These are phyloP conservation scores for Leucozona laternaria DNA, from an alignment of 2,888 invertebrate species.

Conservation along the genomic window DNA sequence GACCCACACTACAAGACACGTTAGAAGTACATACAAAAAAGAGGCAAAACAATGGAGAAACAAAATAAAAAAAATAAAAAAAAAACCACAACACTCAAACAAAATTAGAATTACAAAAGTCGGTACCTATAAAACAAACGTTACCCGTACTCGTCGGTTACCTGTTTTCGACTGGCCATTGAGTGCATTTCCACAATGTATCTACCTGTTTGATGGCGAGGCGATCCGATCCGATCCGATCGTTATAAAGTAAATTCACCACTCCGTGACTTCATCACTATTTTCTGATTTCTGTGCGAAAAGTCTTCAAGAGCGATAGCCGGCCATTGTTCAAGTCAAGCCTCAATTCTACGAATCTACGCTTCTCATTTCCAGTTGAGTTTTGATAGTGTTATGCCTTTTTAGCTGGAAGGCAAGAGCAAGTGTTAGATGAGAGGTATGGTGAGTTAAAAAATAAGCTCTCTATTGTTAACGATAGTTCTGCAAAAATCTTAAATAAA, in stretches of 20 bases:
- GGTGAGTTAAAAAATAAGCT: conserved; percentile 59
- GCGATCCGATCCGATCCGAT: conserved; percentile 20
- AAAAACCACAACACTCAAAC: conserved; percentile 25
- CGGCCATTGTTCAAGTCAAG: background rate
- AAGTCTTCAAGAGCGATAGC: conserved; percentile 48
- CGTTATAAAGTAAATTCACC: conserved; percentile 64
- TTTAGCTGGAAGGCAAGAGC: conserved; percentile 34
- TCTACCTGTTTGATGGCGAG: conserved; percentile 67
- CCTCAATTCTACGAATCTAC: background rate
- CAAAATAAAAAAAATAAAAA: conserved; percentile 2
- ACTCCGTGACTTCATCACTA: conserved; percentile 74
- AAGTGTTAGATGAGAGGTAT: conserved; percentile 29
- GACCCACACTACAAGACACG: conserved; percentile 47
- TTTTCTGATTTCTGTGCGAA: conserved; percentile 71
- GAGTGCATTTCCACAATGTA: conserved; percentile 64
- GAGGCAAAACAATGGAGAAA: conserved; percentile 42
- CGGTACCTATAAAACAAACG: conserved; percentile 59
- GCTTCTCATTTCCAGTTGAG: conserved; percentile 34
- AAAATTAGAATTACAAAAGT: conserved; percentile 45
- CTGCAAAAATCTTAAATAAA: conserved; percentile 41
- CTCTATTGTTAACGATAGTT: conserved; percentile 30
- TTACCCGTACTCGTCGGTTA: conserved; percentile 75
- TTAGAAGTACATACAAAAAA: conserved; percentile 45
- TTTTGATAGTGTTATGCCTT: conserved; percentile 1
- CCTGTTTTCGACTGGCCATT: conserved; percentile 72